These are phyloP conservation scores for Chaenogobius annularis DNA, from an alignment of 2,113 vertebrate genomes.

Conservation along the genomic window DNA sequence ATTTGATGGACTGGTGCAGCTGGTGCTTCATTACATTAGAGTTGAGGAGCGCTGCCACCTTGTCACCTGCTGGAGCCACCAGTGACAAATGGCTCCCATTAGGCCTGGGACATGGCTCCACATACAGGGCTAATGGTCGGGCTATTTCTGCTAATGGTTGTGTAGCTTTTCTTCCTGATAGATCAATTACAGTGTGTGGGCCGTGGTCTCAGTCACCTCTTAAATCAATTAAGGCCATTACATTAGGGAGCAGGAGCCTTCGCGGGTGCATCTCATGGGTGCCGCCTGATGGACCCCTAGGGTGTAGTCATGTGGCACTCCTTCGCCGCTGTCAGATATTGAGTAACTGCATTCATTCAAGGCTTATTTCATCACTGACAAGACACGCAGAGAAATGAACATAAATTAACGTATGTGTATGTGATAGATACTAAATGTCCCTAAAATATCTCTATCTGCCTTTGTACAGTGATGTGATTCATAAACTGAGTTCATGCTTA, in stretches of 20 bases:
- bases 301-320: constrained; percentile 7
- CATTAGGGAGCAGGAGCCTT: constrained; percentile 39
- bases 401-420: too few relatives aligned
- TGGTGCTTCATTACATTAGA: not conserved
- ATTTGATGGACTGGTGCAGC: constrained; percentile 3
- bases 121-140: constrained; percentile 71
- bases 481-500: too few relatives aligned
- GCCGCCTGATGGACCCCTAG: constrained; percentile 17
- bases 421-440: too few relatives aligned
- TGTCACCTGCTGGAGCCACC: constrained; percentile 63
- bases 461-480: too few relatives aligned
- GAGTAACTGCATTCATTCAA: constrained; percentile 9
- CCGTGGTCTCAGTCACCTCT: constrained; percentile 51
- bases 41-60: constrained; percentile 32
- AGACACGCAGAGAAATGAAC: too few relatives aligned
- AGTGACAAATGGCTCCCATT: constrained; percentile 77
- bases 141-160: constrained; percentile 72
- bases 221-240: constrained; percentile 70
- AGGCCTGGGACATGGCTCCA: constrained; percentile 64
- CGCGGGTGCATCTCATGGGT: constrained; percentile 31
- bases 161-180: constrained; percentile 67
- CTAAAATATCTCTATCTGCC: too few relatives aligned
- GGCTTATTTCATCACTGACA: not conserved
- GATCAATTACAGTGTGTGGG: constrained; percentile 65
- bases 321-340: not conserved